Evolutionary conservation across 1,140 invertebrate species (phyloP), one percentile per base, ranked within the genome.

Genomic region (Meloidogyne hapla): DNA sequence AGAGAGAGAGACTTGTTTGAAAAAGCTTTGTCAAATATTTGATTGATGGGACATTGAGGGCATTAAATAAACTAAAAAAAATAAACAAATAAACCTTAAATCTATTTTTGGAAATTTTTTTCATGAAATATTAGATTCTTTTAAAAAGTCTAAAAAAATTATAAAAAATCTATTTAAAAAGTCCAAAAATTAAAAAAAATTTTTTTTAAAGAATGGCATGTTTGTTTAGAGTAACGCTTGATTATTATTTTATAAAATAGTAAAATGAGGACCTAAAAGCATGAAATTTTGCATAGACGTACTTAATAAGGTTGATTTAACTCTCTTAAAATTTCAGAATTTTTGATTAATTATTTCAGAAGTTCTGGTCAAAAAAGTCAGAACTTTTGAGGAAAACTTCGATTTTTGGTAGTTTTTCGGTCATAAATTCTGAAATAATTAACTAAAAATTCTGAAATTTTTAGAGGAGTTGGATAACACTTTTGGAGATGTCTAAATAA

Each of bases 31-130:
- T 38, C 33, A 38, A 9, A 38, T 38, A 45, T 1, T 45, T 56
- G 48, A 56, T 56, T 56, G 48, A 56, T 48, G 48, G 18, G 18
- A 56, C 48, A 56, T n/a, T 21, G n/a, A n/a, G n/a, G 12, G 18
- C 48, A n/a, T 56, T n/a, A 56, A 56, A 56, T 56, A 56, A 33
- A 56, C 48, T n/a, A 56, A 56, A 56, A 56, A 56, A 56, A 8
- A 56, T 1, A 56, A 56, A 56, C n/a, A 42, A 42, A 56, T n/a
- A 15, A 15, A 4, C n/a, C 1, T 6, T n/a, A 13, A 56, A 56
- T 56, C 18, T 56, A n/a, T 56, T 48, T 48, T 48, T 6, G 9
- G 9, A 33, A 33, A 33, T 33, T 33, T 33, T 33, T 33, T 33
- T 33, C 28, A 2, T 33, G 9, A 33, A 8, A 33, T 33, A 33